Percentiles rank a stretch among this genome's conserved stretches.
Conservation (phyloP, 30 jellyfish, hydroid and myxozoan species). For the Aurelia sp. region DNA sequence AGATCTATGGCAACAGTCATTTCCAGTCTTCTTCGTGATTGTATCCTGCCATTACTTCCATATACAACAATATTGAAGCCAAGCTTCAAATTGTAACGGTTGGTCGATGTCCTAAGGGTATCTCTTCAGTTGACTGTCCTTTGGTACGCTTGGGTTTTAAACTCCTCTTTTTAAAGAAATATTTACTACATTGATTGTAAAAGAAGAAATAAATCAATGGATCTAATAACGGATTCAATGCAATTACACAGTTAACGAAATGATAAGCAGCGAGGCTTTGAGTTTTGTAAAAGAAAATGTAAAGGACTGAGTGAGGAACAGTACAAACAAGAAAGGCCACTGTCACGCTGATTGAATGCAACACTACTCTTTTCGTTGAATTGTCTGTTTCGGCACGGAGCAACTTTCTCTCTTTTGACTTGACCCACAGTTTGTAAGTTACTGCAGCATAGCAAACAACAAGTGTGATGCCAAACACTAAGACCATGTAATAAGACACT, state of each 20-base stretch:
- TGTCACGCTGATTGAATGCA: conserved; percentile 14
- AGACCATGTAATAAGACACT: background rate
- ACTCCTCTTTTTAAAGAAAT: too few relatives aligned
- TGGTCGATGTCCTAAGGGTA: too few relatives aligned
- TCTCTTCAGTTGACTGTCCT: too few relatives aligned
- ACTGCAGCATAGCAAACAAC: conserved; percentile 27
- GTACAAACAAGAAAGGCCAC: conserved; percentile 34
- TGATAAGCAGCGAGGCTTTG: background rate
- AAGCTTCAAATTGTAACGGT: too few relatives aligned
- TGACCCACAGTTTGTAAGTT: background rate
- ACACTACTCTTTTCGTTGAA: background rate
- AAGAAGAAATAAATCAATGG: conserved; percentile 11
- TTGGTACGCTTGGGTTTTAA: too few relatives aligned
- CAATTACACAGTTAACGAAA: conserved; percentile 14
- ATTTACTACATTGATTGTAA: background rate
- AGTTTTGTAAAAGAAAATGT: background rate
- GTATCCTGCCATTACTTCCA: too few relatives aligned
- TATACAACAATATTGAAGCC: too few relatives aligned
- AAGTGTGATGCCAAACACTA: background rate
- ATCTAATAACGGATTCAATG: conserved; percentile 19
- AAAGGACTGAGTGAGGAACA: conserved; percentile 12
- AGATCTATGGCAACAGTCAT: too few relatives aligned
- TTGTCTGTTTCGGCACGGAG: background rate
- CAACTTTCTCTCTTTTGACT: background rate
- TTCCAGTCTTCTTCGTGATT: too few relatives aligned